Conservation (phyloP, 53 echinoderm and acorn worm species). For the Actinopyga echinites region DNA sequence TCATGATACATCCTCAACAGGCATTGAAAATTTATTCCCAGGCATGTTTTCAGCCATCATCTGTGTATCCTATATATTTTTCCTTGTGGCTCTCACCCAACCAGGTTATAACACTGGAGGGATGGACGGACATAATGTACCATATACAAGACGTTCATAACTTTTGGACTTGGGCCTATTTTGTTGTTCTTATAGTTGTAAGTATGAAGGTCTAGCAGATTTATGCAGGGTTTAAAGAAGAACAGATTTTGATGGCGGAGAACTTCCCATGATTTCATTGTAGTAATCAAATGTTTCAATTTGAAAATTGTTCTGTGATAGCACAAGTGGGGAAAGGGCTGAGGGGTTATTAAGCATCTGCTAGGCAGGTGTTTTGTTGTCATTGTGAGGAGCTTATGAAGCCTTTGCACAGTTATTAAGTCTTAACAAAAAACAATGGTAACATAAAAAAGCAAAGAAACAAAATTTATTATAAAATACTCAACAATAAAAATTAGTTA, state of each 20-base stretch:
- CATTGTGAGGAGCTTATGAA: too few relatives aligned
- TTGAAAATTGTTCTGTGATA: too few relatives aligned
- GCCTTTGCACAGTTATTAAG: too few relatives aligned
- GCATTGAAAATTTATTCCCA: not conserved
- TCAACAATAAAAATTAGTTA: too few relatives aligned
- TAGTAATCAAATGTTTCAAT: too few relatives aligned
- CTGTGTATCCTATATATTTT: slow-evolving; percentile 13
- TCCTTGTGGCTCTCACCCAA: slow-evolving; percentile 37
- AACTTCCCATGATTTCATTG: not conserved
- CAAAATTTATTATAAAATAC: too few relatives aligned
- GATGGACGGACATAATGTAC: slow-evolving; percentile 99
- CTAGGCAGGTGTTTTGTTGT: too few relatives aligned
- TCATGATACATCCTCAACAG: not conserved
- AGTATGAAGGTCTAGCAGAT: slow-evolving; percentile 58
- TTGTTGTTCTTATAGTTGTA: slow-evolving; percentile 98
- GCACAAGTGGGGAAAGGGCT: too few relatives aligned
- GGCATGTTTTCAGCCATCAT: not conserved
- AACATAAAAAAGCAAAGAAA: too few relatives aligned
- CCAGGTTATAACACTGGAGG: slow-evolving; percentile 97
- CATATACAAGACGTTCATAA: slow-evolving; percentile 95
- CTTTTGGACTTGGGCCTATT: slow-evolving; percentile 99
- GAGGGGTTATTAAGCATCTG: too few relatives aligned
- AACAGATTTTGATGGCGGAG: not conserved
- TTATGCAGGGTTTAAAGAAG: not conserved
- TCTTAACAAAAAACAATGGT: too few relatives aligned